Conservation (phyloP, 2,113 vertebrate genomes). For the Gasterosteus aculeatus region DNA sequence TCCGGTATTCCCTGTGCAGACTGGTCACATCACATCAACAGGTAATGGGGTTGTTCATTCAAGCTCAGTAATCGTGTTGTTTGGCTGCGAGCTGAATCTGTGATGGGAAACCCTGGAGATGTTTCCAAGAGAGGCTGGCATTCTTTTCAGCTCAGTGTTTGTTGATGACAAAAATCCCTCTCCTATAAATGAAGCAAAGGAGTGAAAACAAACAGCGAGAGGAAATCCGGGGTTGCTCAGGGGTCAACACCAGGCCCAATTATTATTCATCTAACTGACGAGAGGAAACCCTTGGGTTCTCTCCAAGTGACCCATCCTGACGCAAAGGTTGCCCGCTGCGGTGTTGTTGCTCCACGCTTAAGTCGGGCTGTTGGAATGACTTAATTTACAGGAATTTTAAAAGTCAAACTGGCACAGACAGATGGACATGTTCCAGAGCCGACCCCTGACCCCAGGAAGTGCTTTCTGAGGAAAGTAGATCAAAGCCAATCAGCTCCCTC, state of each 20-base stretch:
- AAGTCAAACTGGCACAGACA: constrained; percentile 79
- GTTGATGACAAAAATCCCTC: constrained; percentile 67
- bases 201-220: constrained; percentile 73
- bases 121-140: constrained; percentile 37
- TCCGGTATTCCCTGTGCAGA: constrained; percentile 91
- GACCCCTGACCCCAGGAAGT: constrained; percentile 82
- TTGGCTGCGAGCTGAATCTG: neutral
- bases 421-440: constrained; percentile 82
- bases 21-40: constrained; percentile 87
- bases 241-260: constrained; percentile 68
- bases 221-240: constrained; percentile 69
- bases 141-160: constrained; percentile 59
- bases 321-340: constrained; percentile 34
- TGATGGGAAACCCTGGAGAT: constrained; percentile 16
- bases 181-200: constrained; percentile 60
- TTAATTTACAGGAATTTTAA: constrained; percentile 82
- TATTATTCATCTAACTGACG: constrained; percentile 74
- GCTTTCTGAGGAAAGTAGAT: constrained; percentile 77
- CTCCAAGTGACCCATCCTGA: constrained; percentile 52
- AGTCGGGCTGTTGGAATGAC: constrained; percentile 68
- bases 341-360: constrained; percentile 36
- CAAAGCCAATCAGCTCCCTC: constrained; percentile 83
- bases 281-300: constrained; percentile 62
- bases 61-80: neutral
- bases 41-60: constrained; percentile 59